Evolutionary conservation across 2,797 vertebrate species (phyloP).

Genomic region (Schizopygopsis pylzovi): DNA sequence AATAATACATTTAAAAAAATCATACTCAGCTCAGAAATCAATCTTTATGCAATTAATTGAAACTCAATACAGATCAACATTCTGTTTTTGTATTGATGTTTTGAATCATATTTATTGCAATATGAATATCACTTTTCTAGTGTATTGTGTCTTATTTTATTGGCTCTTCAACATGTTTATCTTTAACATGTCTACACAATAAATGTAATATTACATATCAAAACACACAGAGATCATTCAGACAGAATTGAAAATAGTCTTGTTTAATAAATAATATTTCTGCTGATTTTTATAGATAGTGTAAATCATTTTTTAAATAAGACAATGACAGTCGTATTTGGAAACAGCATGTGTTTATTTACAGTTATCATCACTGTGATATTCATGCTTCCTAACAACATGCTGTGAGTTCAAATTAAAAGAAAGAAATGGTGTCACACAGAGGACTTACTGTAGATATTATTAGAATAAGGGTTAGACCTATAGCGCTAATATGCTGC

Average conservation of each 20-base stretch:
- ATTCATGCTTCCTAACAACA: conserved; percentile 31
- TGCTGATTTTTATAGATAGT: neutral
- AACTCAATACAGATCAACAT: neutral
- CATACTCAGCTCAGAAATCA: neutral
- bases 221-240: neutral
- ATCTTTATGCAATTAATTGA: neutral
- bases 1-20: neutral
- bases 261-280: neutral
- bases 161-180: neutral
- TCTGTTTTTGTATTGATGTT: neutral
- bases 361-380: conserved; percentile 26
- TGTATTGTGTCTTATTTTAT: too few relatives aligned
- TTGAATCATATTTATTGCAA: neutral
- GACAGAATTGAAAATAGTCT: neutral
- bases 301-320: neutral
- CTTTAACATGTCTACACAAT: neutral
- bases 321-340: conserved; percentile 13
- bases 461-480: conserved; percentile 13
- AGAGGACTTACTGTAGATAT: neutral
- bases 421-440: neutral
- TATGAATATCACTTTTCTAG: neutral
- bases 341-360: conserved; percentile 68
- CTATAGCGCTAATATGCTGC: neutral
- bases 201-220: neutral
- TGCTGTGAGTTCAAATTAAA: conserved; percentile 32